These are phyloP conservation scores for Pocota personata DNA, from an alignment of 2,888 invertebrate species.

Conservation along the genomic window DNA sequence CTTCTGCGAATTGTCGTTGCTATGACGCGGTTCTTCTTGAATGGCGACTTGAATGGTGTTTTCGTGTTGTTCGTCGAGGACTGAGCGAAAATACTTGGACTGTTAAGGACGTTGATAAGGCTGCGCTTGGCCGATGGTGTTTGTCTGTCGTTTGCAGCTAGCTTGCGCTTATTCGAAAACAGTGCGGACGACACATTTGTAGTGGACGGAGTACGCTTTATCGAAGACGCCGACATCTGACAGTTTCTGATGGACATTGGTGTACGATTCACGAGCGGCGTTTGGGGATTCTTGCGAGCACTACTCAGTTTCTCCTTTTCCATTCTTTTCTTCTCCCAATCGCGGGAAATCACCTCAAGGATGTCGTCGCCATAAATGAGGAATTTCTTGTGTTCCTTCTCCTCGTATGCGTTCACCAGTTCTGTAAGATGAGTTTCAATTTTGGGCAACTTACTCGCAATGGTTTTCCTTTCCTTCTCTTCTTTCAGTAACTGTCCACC, in stretches of 20 bases:
- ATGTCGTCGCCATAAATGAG: slow-evolving; percentile 86
- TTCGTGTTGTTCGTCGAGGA: slow-evolving; percentile 48
- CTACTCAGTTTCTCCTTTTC: slow-evolving; percentile 82
- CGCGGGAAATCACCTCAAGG: slow-evolving; percentile 85
- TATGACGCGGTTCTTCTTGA: slow-evolving; percentile 77
- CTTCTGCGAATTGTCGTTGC: slow-evolving; percentile 77
- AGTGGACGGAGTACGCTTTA: slow-evolving; percentile 78
- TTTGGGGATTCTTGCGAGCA: slow-evolving; percentile 80
- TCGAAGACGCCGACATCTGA: slow-evolving; percentile 72
- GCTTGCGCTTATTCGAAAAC: slow-evolving; percentile 77
- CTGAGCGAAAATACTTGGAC: slow-evolving; percentile 73
- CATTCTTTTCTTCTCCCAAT: slow-evolving; percentile 84
- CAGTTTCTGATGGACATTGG: slow-evolving; percentile 77
- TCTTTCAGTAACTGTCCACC: slow-evolving; percentile 93
- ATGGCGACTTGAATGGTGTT: slow-evolving; percentile 75
- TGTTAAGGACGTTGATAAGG: slow-evolving; percentile 76
- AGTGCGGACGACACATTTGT: slow-evolving; percentile 67
- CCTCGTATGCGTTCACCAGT: slow-evolving; percentile 84
- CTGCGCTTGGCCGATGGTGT: slow-evolving; percentile 79
- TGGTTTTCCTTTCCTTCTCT: slow-evolving; percentile 92
- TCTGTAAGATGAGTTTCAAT: slow-evolving; percentile 87
- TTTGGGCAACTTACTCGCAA: slow-evolving; percentile 88
- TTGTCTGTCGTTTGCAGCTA: slow-evolving; percentile 47
- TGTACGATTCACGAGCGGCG: slow-evolving; percentile 74
- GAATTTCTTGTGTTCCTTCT: slow-evolving; percentile 84